Base-by-base conservation (phyloP, 2,888 invertebrate species). In the Lepidonotus clava region DNA sequence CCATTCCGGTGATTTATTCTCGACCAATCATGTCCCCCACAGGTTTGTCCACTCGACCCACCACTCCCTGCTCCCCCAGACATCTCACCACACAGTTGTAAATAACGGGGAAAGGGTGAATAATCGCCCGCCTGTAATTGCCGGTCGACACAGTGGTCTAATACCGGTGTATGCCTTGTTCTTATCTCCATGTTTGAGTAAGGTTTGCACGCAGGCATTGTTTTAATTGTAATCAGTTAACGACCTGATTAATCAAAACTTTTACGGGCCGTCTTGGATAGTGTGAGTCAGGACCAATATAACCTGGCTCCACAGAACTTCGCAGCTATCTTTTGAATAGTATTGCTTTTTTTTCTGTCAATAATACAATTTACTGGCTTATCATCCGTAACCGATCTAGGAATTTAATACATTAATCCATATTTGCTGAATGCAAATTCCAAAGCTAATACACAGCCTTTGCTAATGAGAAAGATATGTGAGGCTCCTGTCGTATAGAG, bases 191-290 rank as follows among this genome's bases (percentile, higher is more conserved):
- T 71, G 38, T 6, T 71, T 6, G 71, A 14, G 36, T 21, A 38
- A 18, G 21, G 36, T 8, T 34, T 18, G 71, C 71, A 71, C 38
- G 71, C 21, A 38, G 36, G 36, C 71, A 18, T 71, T 71, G 71
- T 71, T 71, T 71, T 71, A 71, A 71, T 71, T 71, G 71, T 71
- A 36, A 71, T 71, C 71, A 34, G 38, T 38, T 34, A 38, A 38
- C 36, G 8, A 38, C 71, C 14, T 36, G 24, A 71, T 71, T 71
- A 71, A 71, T 71, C 38, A 71, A 36, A 11, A 14, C 36, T n/a
- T 34, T 71, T 38, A 71, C 8, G 46, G 46, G 46, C 46, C 18
- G 46, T 46, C 46, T 8, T 46, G 46, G 18, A 18, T 46, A 46
- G 46, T 8, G 46, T 46, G 18, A 18, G 46, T 46, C n/a, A n/a